phyloP scores from a whole-genome alignment of 1,140 invertebrate genomes.

The Megathymus violae region DNA sequence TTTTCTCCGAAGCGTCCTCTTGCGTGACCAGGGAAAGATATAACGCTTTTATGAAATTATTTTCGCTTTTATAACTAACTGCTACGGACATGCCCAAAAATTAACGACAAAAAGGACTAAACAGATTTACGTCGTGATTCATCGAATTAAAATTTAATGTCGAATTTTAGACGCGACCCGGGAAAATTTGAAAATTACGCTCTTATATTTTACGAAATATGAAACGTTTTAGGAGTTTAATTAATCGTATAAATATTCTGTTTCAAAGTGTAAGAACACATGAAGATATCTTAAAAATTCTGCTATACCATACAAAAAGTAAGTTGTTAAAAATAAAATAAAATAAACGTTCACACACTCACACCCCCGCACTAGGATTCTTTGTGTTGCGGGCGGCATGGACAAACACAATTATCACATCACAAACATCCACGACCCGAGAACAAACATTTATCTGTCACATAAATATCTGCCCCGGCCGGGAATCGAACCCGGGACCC shows the following conservation, averaged over 20 bases:
- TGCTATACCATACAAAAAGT: no score
- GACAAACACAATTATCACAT: no score
- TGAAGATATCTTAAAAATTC: not conserved
- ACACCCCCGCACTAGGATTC: no score
- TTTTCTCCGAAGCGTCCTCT: constrained; percentile 72
- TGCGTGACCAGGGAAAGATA: constrained; percentile 78
- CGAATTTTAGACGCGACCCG: constrained; percentile 16
- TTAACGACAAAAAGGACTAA: constrained; percentile 56
- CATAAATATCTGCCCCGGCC: no score
- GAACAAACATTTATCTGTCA: no score
- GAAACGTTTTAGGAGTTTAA: constrained; percentile 9
- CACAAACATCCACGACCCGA: no score
- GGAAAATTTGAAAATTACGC: constrained; percentile 22
- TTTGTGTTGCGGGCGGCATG: no score
- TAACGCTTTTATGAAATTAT: constrained; percentile 78
- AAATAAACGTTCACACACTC: no score
- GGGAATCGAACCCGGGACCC: no score
- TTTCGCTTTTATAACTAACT: constrained; percentile 72
- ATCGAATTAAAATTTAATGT: constrained; percentile 32
- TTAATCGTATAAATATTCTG: constrained; percentile 24
- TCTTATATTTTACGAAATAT: constrained; percentile 12
- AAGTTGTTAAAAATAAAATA: no score
- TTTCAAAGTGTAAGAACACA: constrained; percentile 12
- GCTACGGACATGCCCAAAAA: constrained; percentile 59
- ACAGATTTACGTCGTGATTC: constrained; percentile 46